Evolutionary conservation across 2,113 vertebrate genomes (phyloP), one percentile per base, ranked within the genome.

Genomic region (Philantomba maxwellii): DNA sequence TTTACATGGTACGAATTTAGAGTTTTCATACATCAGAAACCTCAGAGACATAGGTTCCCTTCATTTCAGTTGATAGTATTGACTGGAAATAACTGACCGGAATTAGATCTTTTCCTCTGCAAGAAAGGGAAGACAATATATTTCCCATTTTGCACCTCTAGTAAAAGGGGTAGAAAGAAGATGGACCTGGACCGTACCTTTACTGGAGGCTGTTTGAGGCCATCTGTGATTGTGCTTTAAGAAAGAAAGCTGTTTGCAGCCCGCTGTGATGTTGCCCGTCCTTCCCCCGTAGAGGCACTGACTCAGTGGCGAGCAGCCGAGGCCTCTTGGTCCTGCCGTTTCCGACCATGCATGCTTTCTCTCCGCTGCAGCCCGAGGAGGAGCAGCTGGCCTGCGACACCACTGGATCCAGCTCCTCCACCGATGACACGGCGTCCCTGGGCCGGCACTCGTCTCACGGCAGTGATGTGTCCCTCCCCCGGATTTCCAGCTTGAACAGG

Each of bases 381-480:
- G 98, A 99, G 51, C 99, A 98, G 51, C 98, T 96, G 14, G 95
- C 30, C 0, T 98, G 98, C 0, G 99, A 99, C 95, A 97, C 98
- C 80, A 97, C 99, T 81, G 99, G 99, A 62, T 99, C 99, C 97
- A 99, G 99, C 92, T 99, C 99, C 45, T 99, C 99, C 53, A 99
- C 99, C 0, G 99, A 99, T 86, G 99, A 99, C 97, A 99, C 99
- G 0, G 92, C 99, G 84, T 99, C 99, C 28, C 96, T 99, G 33
- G 99, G 99, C n/a, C 99, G 98, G 26, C 98, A 99, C 95, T 99
- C 99, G 39, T 99, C 99, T 93, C 98, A 98, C 28, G 98, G 98
- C 87, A 99, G 99, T 12, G 98, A 99, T 80, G 97, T 98, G 0
- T 99, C 98, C 89, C 98, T 99, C 47, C 97, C 99, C 1, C 98